These are phyloP conservation scores for Isichthys henryi DNA, from an alignment of 2,113 vertebrate species.

Conservation along the genomic window DNA sequence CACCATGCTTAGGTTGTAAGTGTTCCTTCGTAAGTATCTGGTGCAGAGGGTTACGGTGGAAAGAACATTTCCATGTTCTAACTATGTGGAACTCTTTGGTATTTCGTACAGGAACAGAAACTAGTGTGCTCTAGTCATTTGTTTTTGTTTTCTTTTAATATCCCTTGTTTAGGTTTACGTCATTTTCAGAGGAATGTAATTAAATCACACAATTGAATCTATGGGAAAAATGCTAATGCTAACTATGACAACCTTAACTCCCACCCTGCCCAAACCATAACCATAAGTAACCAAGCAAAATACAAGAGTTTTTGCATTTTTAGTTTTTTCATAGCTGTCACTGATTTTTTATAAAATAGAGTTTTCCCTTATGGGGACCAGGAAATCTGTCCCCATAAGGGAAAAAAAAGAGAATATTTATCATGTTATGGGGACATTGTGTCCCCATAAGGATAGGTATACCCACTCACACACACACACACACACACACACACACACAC, in stretches of 20 bases:
- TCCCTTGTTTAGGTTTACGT: background rate
- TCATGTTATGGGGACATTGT: no score
- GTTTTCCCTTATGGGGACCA: no score
- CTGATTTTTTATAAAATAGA: no score
- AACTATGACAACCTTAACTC: no score
- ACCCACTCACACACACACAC: background rate
- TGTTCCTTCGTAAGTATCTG: background rate
- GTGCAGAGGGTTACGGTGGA: background rate
- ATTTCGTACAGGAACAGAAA: background rate
- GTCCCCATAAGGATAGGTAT: no score
- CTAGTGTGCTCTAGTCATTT: background rate
- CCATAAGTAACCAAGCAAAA: no score
- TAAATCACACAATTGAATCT: background rate
- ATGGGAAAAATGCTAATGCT: no score
- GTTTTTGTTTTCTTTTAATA: background rate
- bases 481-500: background rate
- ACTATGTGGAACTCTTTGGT: background rate
- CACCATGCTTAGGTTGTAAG: background rate
- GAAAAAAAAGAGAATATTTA: no score
- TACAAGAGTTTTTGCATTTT: no score
- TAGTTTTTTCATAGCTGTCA: no score
- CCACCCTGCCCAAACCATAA: no score
- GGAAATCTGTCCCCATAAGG: no score
- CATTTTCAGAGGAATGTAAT: background rate
- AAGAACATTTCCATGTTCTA: background rate